Base-by-base conservation (phyloP, 2,888 invertebrate species). In the Clistopyga incitator region DNA sequence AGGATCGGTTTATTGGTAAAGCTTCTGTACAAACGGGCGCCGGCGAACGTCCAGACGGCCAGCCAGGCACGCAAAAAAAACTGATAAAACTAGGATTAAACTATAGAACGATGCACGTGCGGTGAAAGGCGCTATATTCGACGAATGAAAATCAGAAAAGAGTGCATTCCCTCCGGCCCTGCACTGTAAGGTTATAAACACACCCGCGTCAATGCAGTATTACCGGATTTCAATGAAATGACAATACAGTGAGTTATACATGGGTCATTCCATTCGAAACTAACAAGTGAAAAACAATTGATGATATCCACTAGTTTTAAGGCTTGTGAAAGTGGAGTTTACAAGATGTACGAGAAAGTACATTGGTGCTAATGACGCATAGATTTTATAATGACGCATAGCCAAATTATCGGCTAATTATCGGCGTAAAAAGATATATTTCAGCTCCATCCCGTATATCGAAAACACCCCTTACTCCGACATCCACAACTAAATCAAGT, bases 171-270 rank as follows among this genome's bases (percentile, higher is more conserved):
- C 50, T 18, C 45, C 25, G 18, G 34, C 20, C 56, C 45, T 23
- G 23, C 25, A 56, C 45, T 71, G 64, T 61, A 47, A 65, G 38
- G 61, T 11, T 42, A 71, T 42, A 71, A 52, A 52, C n/a, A 47
- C 72, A 65, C 38, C 13, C 45, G 25, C 25, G 61, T 34, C 72
- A 56, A 81, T 79, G 56, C 67, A 59, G 64, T 85, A 85, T 84
- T 84, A 84, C 81, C 82, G 72, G 80, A 85, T 86, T 86, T 87
- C 81, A 76, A 83, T 85, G 85, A 84, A 83, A 82, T 81, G 72
- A 84, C 70, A 83, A 85, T 84, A 85, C 81, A 77, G 10, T 38
- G 38, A 52, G 64, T 61, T 13, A 25, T 38, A 23, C 11, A 25
- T 10, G 38, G n/a, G n/a, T n/a, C n/a, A n/a, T n/a, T n/a, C n/a